Conservation (phyloP, 1,140 invertebrate genomes). For the Microvelia longipes region DNA sequence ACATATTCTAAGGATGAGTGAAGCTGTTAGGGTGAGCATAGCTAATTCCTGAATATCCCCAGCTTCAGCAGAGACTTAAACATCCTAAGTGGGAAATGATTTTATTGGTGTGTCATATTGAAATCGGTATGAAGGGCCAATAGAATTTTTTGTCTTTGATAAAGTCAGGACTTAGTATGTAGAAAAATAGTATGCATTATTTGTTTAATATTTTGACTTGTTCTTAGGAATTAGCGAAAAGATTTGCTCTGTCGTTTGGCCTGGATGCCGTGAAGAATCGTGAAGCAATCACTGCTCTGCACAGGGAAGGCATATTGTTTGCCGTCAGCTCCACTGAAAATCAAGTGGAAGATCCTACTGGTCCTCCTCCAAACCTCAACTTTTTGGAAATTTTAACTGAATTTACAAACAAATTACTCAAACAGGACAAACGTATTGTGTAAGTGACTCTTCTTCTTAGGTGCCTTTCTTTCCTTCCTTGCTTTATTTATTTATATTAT, state of each 20-base stretch:
- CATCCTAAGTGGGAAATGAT: too few species aligned
- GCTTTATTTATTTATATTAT: not conserved
- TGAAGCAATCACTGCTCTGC: conserved; percentile 89
- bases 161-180: too few species aligned
- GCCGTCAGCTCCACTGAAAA: conserved; percentile 52
- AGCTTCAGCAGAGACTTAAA: too few species aligned
- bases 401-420: conserved; percentile 89
- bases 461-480: too few species aligned
- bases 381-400: conserved; percentile 90
- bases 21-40: too few species aligned
- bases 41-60: too few species aligned
- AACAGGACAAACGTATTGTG: conserved; percentile 89
- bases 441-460: conserved; percentile 33
- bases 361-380: conserved; percentile 68
- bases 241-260: conserved; percentile 94
- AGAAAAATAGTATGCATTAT: too few species aligned
- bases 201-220: too few species aligned
- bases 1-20: too few species aligned
- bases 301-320: conserved; percentile 85
- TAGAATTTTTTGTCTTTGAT: too few species aligned
- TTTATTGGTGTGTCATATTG: too few species aligned
- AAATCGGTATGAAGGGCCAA: too few species aligned
- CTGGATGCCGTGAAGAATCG: conserved; percentile 94
- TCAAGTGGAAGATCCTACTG: conserved; percentile 49
- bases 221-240: conserved; percentile 83